phyloP scores from a whole-genome alignment of 2,888 invertebrate genomes.

The Chydorus sphaericus region DNA sequence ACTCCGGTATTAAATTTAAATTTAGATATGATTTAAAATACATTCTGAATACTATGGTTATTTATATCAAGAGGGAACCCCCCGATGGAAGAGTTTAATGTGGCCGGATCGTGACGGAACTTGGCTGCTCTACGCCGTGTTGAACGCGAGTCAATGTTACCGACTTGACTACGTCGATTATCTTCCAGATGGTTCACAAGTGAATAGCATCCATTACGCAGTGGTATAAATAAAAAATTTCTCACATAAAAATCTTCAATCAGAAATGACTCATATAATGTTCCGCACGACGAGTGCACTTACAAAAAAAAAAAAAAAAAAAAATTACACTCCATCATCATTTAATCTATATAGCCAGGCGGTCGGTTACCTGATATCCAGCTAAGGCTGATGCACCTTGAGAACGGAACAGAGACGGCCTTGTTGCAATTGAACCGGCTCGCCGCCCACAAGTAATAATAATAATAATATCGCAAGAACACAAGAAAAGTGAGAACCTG shows the following conservation, averaged over 20 bases:
- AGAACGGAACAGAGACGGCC: background rate
- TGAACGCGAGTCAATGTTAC: slow-evolving; percentile 1
- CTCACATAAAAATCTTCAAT: background rate
- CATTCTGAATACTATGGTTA: background rate
- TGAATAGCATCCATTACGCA: background rate
- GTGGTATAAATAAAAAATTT: background rate
- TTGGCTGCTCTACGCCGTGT: slow-evolving; percentile 5
- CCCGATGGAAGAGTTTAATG: background rate
- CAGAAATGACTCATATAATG: too few species aligned
- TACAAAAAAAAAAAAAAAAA: too few species aligned
- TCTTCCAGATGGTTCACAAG: background rate
- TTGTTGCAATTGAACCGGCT: background rate
- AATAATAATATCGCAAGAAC: too few species aligned
- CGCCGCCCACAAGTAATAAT: background rate
- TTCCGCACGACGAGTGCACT: too few species aligned
- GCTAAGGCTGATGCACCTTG: background rate
- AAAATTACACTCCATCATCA: too few species aligned
- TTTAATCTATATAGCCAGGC: background rate
- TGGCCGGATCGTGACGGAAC: background rate
- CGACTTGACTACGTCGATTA: background rate
- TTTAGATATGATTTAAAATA: background rate
- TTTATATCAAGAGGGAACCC: slow-evolving; percentile 8
- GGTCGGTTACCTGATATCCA: background rate
- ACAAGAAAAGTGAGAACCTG: too few species aligned
- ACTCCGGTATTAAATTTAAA: background rate